A percentile compares a stretch with the other conserved stretches of the same genome.
These are phyloP conservation scores for Tychaedon coryphoeus DNA, from an alignment of 2,113 vertebrate genomes.

Conservation along the genomic window DNA sequence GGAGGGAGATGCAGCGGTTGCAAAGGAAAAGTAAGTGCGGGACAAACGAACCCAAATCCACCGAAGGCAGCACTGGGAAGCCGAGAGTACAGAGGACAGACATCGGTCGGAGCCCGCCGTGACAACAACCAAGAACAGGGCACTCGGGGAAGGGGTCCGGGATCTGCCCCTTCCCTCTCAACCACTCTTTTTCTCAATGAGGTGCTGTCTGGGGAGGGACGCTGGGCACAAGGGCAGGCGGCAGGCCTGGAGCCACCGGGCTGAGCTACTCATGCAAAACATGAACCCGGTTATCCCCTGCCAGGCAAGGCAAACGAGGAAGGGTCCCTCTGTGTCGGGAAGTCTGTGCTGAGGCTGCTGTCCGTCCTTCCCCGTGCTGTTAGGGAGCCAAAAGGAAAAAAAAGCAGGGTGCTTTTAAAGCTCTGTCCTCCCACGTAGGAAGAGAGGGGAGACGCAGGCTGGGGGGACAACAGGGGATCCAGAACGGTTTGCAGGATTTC, in stretches of 20 bases:
- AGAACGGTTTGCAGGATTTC: neutral
- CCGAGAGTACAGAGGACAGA: neutral
- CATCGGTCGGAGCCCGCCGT: neutral
- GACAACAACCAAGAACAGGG: neutral
- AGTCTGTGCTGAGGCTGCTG: neutral
- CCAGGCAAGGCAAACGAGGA: neutral
- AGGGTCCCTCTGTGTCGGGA: neutral
- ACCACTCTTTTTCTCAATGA: neutral
- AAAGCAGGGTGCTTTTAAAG: neutral
- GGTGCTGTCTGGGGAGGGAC: accelerated
- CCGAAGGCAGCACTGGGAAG: neutral
- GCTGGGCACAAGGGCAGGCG: neutral
- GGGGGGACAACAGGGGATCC: no score
- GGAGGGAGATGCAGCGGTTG: neutral
- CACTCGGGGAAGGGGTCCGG: accelerated
- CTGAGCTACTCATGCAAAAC: neutral
- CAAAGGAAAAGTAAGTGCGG: neutral
- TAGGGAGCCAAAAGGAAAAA: neutral
- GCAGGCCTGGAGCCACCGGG: neutral
- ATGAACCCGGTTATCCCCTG: neutral
- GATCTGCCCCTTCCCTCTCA: neutral
- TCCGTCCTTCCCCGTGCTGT: neutral
- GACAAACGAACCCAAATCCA: neutral
- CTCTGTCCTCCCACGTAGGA: accelerated
- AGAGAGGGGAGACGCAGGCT: neutral